Conservation (phyloP, 2,113 vertebrate species). For the Lichenostomus cassidix region DNA sequence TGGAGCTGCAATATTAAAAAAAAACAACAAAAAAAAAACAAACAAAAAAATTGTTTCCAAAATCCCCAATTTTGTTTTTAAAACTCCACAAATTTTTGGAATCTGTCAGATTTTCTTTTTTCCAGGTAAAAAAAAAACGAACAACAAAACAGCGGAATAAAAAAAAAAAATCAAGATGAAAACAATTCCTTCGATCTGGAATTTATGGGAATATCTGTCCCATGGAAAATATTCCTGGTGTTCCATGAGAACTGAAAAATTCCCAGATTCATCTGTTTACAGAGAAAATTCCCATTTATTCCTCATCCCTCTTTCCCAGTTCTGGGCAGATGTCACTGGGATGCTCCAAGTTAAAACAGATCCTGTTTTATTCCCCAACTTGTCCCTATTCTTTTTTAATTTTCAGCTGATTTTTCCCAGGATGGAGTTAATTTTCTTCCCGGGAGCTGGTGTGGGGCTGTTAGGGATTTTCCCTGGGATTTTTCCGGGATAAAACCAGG, state of each 20-base stretch:
- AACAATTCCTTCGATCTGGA: neutral
- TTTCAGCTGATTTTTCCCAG: neutral
- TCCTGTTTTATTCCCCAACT: neutral
- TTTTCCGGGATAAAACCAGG: neutral
- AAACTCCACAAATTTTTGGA: neutral
- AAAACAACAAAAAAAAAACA: neutral
- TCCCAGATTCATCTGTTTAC: neutral
- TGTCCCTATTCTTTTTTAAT: neutral
- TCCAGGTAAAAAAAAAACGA: neutral
- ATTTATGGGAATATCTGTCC: neutral
- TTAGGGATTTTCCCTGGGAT: too few species aligned
- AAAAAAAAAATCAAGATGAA: neutral
- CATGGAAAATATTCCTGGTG: neutral
- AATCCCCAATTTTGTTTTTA: neutral
- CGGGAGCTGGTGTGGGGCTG: too few species aligned
- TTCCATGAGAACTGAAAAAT: neutral
- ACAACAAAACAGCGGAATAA: too few species aligned
- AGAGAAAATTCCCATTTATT: neutral
- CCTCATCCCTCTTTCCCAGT: neutral
- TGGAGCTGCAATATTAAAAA: neutral
- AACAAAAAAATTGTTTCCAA: neutral
- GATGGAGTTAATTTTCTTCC: neutral
- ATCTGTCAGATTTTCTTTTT: neutral
- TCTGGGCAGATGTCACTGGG: neutral
- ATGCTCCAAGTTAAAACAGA: neutral